Base-by-base conservation (phyloP, 2,888 invertebrate species). In the Allacma fusca region DNA sequence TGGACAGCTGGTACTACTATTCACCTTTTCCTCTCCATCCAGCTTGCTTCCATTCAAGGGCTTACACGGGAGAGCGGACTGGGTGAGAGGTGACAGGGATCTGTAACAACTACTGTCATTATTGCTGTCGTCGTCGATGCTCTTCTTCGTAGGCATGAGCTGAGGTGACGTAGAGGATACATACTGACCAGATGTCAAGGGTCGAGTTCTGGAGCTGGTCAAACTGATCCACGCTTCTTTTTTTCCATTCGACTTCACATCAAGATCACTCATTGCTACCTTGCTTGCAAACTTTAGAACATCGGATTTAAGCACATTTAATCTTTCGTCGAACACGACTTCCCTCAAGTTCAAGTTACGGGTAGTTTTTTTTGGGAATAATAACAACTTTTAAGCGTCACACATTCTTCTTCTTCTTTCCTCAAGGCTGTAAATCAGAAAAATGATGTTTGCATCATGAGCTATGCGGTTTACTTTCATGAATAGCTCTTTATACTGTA, bases 31-130 rank as follows among this genome's bases (percentile, higher is more conserved):
- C 7, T 16, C 43, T 43, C 44, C 69, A 70, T 65, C 26, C 12
- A 26, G 12, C 19, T 23, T 29, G n/a, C n/a, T n/a, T 13, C 28
- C 28, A 65, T 65, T 26, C n/a, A 65, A 26, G n/a, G 28, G 1
- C 19, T 65, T 24, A 9, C 12, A 9, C n/a, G 34, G 34, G 1
- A n/a, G 7, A 40, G 43, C 21, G 19, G 68, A 21, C 62, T 4
- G 62, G 40, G 5, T 5, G 68, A 65, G 1, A 26, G 65, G 24
- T 26, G 65, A 28, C 26, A 40, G 24, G 21, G 68, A 68, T 9
- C 40, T 68, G 21, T 40, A 24, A 62, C n/a, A n/a, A n/a, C 24
- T 62, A 24, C 23, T 62, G 21, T 69, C 68, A 69, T 69, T 69
- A 23, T 69, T 69, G 29, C 29, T 34, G 29, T 69, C 23, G 9